These are phyloP conservation scores for Luperina nickerlii DNA, from an alignment of 2,888 invertebrate genomes.

Conservation along the genomic window DNA sequence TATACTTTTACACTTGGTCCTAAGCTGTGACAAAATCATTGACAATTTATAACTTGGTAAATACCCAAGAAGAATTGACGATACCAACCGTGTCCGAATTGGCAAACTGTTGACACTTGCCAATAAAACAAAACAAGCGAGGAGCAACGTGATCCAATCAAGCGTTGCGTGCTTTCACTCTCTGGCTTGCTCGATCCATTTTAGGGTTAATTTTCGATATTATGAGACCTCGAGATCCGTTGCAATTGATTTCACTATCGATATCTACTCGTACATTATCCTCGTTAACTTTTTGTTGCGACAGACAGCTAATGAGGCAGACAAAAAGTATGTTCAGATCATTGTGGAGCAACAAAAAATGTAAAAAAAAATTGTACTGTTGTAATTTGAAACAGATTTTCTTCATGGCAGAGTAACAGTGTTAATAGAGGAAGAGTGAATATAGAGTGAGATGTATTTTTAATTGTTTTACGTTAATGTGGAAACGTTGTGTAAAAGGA, in stretches of 20 bases:
- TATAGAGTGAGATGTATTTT: slow-evolving; percentile 35
- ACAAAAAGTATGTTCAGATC: slow-evolving; percentile 23
- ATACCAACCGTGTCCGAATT: slow-evolving; percentile 74
- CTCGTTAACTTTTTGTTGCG: slow-evolving; percentile 41
- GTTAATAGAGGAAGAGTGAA: slow-evolving; percentile 33
- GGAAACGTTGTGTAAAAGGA: slow-evolving; percentile 39
- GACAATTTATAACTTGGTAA: slow-evolving; percentile 23
- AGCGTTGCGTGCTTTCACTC: slow-evolving; percentile 86
- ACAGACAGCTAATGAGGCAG: slow-evolving; percentile 18
- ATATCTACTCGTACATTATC: slow-evolving; percentile 38
- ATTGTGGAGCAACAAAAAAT: slow-evolving; percentile 30
- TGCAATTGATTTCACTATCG: slow-evolving; percentile 67
- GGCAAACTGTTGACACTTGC: slow-evolving; percentile 79
- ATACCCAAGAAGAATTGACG: slow-evolving; percentile 69
- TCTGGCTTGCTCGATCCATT: slow-evolving; percentile 72
- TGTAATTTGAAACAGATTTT: slow-evolving; percentile 41
- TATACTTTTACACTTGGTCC: not conserved
- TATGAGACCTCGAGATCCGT: slow-evolving; percentile 57
- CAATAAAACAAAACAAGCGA: slow-evolving; percentile 78
- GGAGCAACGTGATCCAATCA: slow-evolving; percentile 79
- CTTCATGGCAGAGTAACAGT: slow-evolving; percentile 28
- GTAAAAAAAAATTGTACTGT: slow-evolving; percentile 11
- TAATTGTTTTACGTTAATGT: slow-evolving; percentile 38
- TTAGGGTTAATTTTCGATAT: slow-evolving; percentile 72
- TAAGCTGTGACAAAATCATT: slow-evolving; percentile 28